Evolutionary conservation across 2,113 vertebrate genomes (phyloP).

Genomic region (Hippocampus barbouri): DNA sequence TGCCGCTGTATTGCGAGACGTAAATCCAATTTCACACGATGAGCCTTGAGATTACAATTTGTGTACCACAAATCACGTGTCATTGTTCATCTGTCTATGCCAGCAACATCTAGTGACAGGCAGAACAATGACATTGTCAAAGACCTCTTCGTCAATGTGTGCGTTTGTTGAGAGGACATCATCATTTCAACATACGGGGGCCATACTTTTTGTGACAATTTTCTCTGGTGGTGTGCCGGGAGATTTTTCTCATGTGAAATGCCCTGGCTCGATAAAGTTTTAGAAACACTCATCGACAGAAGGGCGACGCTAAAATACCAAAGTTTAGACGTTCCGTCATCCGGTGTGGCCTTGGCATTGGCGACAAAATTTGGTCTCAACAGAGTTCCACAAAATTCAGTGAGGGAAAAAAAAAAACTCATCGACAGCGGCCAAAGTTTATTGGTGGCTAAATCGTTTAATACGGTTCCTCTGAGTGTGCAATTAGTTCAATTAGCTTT

Average conservation of each 20-base stretch:
- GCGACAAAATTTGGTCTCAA: neutral
- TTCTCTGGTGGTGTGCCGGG: neutral
- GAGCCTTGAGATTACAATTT: no score
- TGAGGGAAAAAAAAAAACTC: neutral
- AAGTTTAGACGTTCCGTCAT: neutral
- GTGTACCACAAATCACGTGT: no score
- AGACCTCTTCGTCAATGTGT: no score
- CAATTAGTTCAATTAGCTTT: constrained; percentile 58
- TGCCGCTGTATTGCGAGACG: no score
- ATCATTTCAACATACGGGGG: no score
- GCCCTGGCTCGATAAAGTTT: neutral
- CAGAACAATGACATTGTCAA: neutral
- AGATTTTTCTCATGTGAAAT: neutral
- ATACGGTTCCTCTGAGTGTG: constrained; percentile 48
- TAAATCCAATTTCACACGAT: no score
- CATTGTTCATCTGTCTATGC: neutral
- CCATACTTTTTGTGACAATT: neutral
- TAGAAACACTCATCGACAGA: neutral
- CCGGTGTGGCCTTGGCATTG: neutral
- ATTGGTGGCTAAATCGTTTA: constrained; percentile 57
- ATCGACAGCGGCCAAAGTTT: constrained; percentile 15
- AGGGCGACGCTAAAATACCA: no score
- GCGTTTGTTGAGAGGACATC: no score
- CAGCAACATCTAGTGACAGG: neutral
- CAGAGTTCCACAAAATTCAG: neutral